A percentile compares a stretch with the other conserved stretches of the same genome.
Conservation (phyloP, 2,797 vertebrate species). For the Graptemys geographica region DNA sequence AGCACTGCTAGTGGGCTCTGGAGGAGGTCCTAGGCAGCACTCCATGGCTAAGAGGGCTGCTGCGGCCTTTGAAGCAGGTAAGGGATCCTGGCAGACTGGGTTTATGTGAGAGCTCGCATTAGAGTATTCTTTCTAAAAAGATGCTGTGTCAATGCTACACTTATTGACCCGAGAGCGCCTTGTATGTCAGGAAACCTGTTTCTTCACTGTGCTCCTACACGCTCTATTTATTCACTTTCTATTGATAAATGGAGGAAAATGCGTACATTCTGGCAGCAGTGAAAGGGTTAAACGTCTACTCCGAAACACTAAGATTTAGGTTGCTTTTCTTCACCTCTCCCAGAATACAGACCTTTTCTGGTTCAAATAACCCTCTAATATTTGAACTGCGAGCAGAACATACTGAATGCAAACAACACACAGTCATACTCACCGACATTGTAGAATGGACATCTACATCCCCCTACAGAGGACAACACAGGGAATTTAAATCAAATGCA, state of each 20-base stretch:
- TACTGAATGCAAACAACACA: not conserved
- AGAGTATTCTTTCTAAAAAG: not conserved
- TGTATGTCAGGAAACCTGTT: not conserved
- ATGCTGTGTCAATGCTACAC: rapidly evolving
- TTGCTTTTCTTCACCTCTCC: not conserved
- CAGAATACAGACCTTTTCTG: constrained; percentile 15
- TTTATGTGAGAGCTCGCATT: not conserved
- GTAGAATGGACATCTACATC: constrained; percentile 81
- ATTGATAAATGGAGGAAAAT: not conserved
- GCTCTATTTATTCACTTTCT: not conserved
- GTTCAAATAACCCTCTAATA: constrained; percentile 11
- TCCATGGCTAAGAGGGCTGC: not conserved
- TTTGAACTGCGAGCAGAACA: constrained; percentile 1
- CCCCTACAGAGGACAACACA: constrained; percentile 80
- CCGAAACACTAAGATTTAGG: not conserved
- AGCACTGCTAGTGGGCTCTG: not conserved
- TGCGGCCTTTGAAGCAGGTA: not conserved
- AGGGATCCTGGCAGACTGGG: not conserved
- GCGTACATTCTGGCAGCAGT: no score
- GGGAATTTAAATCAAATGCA: constrained; percentile 17
- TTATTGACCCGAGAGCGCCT: rapidly evolving
- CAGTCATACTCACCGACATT: constrained; percentile 84
- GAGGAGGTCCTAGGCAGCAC: not conserved
- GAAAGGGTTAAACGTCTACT: not conserved
- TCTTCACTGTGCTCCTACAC: rapidly evolving